Conservation (phyloP, 2,113 vertebrate genomes). For the Phrynocephalus versicolor region DNA sequence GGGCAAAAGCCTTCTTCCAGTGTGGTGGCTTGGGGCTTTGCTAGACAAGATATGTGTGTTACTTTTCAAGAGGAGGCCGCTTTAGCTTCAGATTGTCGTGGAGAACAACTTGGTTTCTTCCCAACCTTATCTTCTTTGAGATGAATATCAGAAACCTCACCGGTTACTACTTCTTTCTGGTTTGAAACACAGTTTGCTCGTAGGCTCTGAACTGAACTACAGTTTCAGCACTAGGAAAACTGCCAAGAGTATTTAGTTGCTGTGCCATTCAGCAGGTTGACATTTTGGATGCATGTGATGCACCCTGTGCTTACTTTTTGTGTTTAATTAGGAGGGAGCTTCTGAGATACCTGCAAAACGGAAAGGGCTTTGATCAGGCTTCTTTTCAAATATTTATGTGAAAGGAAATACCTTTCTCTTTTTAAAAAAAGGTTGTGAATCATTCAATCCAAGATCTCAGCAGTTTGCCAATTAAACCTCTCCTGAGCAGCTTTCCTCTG, state of each 20-base stretch:
- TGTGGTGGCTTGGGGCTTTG: not conserved
- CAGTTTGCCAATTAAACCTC: conserved; percentile 67
- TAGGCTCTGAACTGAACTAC: not conserved
- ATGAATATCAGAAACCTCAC: not conserved
- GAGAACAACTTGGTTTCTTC: not conserved
- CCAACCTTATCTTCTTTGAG: not conserved
- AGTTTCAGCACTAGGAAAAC: not conserved
- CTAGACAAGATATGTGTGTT: not conserved
- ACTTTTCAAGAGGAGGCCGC: not conserved
- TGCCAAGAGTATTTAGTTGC: not conserved
- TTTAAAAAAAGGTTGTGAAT: conserved; percentile 48
- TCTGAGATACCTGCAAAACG: conserved; percentile 49
- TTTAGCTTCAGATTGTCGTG: not conserved
- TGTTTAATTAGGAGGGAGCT: conserved; percentile 47
- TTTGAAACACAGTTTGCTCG: conserved; percentile 22
- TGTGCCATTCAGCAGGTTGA: conserved; percentile 22
- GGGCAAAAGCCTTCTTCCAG: not conserved
- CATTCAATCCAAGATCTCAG: conserved; percentile 51
- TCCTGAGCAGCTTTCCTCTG: conserved; percentile 50
- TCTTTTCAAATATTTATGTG: conserved; percentile 68
- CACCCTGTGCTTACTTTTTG: conserved; percentile 37
- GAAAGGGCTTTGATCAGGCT: conserved; percentile 55
- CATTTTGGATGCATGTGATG: conserved; percentile 26
- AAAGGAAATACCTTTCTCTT: not conserved
- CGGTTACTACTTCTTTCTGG: not conserved